These are phyloP conservation scores for Mycteria americana DNA, from an alignment of 2,797 vertebrate genomes.

Conservation along the genomic window DNA sequence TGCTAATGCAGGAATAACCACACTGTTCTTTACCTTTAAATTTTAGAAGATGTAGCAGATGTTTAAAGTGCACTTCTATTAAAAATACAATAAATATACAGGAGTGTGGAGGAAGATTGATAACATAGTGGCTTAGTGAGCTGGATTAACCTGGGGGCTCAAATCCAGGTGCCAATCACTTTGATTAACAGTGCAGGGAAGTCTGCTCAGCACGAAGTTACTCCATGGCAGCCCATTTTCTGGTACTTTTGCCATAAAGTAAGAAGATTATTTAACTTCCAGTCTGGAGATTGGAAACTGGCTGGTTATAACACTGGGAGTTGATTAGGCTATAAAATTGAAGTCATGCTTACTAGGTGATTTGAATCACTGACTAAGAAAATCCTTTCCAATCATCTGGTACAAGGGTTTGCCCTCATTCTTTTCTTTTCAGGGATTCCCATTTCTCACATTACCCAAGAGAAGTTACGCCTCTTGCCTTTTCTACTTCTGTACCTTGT, in stretches of 20 bases:
- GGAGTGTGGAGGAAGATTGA: background rate
- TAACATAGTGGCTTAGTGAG: background rate
- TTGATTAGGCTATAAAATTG: background rate
- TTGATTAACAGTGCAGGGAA: background rate
- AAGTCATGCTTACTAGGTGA: background rate
- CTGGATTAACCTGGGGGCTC: background rate
- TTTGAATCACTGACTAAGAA: background rate
- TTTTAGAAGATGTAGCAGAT: background rate
- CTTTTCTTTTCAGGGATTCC: background rate
- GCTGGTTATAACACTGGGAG: background rate
- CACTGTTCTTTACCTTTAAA: background rate
- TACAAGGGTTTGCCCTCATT: background rate
- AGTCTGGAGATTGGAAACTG: background rate
- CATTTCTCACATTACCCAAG: background rate
- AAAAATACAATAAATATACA: background rate
- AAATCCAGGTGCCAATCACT: conserved; percentile 12
- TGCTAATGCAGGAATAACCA: background rate
- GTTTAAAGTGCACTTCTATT: background rate
- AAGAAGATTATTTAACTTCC: background rate
- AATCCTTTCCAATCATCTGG: background rate
- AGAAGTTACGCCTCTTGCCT: background rate
- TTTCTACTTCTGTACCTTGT: background rate
- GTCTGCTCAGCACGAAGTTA: background rate
- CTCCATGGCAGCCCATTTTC: background rate
- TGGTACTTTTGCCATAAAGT: background rate